Evolutionary conservation across 2,113 vertebrate genomes (phyloP).

Genomic region (Myrmophylax atrothorax): DNA sequence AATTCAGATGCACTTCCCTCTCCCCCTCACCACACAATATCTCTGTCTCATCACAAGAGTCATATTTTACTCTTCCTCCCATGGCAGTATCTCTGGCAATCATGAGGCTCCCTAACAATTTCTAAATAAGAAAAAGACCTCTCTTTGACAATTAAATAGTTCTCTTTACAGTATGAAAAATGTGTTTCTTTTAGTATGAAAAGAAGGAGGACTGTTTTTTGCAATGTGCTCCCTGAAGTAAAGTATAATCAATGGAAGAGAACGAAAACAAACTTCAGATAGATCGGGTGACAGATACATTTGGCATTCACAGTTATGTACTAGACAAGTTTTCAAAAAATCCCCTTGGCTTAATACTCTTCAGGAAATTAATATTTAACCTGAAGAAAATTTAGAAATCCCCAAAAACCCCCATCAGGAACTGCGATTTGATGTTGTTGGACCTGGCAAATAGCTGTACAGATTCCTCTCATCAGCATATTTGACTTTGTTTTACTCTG

Average conservation of each 20-base stretch:
- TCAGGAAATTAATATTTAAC: neutral
- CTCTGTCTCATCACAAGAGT: neutral
- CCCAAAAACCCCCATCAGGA: neutral
- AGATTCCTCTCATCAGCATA: neutral
- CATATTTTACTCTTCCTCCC: neutral
- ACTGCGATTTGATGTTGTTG: neutral
- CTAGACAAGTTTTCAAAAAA: neutral
- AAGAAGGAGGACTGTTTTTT: neutral
- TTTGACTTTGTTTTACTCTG: neutral
- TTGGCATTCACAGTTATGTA: neutral
- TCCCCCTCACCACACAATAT: fast-evolving
- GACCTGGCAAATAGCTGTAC: neutral
- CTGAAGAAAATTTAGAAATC: neutral
- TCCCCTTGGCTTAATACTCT: neutral
- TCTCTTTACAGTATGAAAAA: neutral
- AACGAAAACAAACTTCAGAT: neutral
- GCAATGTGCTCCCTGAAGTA: neutral
- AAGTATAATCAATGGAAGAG: neutral
- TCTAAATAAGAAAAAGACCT: neutral
- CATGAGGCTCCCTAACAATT: fast-evolving
- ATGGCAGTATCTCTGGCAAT: neutral
- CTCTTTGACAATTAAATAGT: neutral
- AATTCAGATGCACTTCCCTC: neutral
- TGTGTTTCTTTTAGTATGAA: neutral
- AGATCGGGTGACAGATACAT: neutral